Evolutionary conservation across 2,888 invertebrate genomes (phyloP), one percentile per base, ranked within the genome.

Genomic region (Catotricha subobsoleta): DNA sequence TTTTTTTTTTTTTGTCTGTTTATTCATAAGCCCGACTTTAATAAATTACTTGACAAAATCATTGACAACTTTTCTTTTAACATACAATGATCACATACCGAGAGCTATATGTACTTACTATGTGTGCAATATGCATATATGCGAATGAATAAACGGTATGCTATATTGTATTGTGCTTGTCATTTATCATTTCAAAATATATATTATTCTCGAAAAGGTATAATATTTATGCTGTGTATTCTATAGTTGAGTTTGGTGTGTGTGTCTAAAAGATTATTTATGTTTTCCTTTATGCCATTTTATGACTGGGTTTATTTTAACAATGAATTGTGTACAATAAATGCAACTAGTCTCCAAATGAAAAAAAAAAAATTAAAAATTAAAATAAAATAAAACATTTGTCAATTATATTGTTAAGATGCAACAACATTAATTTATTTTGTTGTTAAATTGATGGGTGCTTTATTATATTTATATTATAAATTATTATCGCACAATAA

Each of bases 401-500:
- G 21, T 34, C 34, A 34, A 34, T 34, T 34, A 21, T 21, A 19
- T n/a, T 33, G 3, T 20, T n/a, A 13, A 15, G 34, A 34, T 34
- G 34, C 34, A 34, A 34, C 34, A 34, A 34, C 34, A 34, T 34
- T 34, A 34, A 34, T 34, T 34, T 34, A 20, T 21, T 34, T 13
- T 34, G 19, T 34, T 34, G 34, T 34, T 34, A 8, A 12, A 19
- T 9, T n/a, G n/a, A n/a, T n/a, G n/a, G n/a, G n/a, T n/a, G n/a
- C n/a, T n/a, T n/a, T n/a, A n/a, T n/a, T n/a, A n/a, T n/a, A n/a
- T n/a, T n/a, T n/a, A n/a, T n/a, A n/a, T n/a, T n/a, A n/a, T n/a
- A n/a, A n/a, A n/a, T n/a, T n/a, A n/a, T n/a, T n/a, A n/a, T n/a
- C n/a, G n/a, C n/a, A n/a, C n/a, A n/a, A n/a, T n/a, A n/a, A n/a